phyloP scores from a whole-genome alignment of 2,113 vertebrate species.

The Lepus europaeus region DNA sequence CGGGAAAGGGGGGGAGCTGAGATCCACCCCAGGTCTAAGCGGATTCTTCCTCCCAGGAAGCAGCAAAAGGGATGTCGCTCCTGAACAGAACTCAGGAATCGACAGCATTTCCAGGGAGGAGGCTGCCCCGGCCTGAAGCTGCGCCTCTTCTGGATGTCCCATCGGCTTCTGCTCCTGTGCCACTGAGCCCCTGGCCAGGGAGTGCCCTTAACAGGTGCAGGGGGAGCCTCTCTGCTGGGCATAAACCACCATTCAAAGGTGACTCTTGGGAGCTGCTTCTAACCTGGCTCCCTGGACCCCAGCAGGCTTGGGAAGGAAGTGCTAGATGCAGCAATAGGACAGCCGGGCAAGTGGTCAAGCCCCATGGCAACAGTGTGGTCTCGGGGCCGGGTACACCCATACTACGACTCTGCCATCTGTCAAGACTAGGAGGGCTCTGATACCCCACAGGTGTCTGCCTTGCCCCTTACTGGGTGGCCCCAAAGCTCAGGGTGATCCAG shows the following conservation, averaged over 20 bases:
- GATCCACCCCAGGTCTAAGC: neutral
- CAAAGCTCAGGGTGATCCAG: neutral
- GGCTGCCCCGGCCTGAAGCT: neutral
- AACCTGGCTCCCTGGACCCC: neutral
- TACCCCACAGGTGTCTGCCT: neutral
- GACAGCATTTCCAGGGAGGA: neutral
- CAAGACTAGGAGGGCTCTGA: neutral
- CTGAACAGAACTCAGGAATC: neutral
- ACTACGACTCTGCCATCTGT: neutral
- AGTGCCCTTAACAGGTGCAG: accelerated
- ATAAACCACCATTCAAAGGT: neutral
- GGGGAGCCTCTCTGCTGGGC: neutral
- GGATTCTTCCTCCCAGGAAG: neutral
- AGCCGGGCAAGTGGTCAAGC: neutral
- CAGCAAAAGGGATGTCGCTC: neutral
- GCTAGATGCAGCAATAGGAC: accelerated
- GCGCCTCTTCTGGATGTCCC: neutral
- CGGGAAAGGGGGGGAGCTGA: neutral
- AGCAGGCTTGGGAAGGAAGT: neutral
- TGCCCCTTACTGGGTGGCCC: neutral
- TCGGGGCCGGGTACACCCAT: too few species aligned
- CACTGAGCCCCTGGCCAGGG: neutral
- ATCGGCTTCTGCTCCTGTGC: neutral
- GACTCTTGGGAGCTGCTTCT: neutral
- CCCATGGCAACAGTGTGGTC: neutral